Evolutionary conservation across 2,888 invertebrate species (phyloP).

Genomic region (Stenotaenia linearis): DNA sequence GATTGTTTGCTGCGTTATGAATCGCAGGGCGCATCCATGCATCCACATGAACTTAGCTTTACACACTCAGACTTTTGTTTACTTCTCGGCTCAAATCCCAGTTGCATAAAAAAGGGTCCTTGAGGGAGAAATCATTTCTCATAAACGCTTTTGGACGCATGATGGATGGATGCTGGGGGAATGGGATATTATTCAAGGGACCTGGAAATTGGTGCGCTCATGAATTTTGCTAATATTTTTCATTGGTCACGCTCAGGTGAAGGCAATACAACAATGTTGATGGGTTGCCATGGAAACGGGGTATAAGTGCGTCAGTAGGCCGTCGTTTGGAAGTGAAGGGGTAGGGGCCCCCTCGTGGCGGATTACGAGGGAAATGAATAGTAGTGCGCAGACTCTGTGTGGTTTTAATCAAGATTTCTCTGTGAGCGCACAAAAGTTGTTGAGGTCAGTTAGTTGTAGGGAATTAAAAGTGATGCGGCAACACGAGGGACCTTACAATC

Average conservation of each 20-base stretch:
- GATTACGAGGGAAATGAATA: background rate
- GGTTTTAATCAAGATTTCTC: background rate
- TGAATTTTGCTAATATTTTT: background rate
- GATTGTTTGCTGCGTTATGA: too few relatives aligned
- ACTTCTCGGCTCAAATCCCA: background rate
- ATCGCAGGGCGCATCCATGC: too few relatives aligned
- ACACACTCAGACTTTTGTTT: too few relatives aligned
- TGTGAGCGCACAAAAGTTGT: background rate
- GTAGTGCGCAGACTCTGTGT: background rate
- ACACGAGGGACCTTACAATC: background rate
- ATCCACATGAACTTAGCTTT: too few relatives aligned
- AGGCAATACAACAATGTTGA: background rate
- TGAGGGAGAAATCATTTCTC: background rate
- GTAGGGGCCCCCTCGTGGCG: background rate
- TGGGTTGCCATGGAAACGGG: background rate
- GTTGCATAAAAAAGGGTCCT: background rate
- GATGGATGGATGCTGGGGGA: background rate
- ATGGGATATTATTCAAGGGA: background rate
- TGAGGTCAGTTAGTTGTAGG: conserved; percentile 4
- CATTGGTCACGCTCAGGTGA: background rate
- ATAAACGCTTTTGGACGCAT: background rate
- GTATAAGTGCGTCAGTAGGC: background rate
- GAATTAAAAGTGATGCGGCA: background rate
- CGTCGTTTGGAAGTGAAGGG: background rate
- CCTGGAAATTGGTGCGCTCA: background rate